Evolutionary conservation across 2,888 invertebrate genomes (phyloP).

Genomic region (Sminthurides aquaticus): DNA sequence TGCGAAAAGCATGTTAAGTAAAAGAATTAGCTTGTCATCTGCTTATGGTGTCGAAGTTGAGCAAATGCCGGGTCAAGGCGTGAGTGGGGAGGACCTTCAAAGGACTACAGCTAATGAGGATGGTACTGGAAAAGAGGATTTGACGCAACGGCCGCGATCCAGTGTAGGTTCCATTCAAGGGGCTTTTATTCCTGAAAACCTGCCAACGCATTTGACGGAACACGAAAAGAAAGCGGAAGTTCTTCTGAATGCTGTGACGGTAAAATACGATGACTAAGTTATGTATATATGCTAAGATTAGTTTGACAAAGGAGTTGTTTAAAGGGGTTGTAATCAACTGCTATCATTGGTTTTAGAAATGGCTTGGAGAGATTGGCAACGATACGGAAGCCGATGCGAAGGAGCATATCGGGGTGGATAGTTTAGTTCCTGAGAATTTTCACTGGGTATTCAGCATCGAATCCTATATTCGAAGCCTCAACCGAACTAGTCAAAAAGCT

Average conservation of each 20-base stretch:
- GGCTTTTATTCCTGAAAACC: neutral
- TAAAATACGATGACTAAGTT: constrained; percentile 6
- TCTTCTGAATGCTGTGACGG: constrained; percentile 16
- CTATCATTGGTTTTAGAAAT: constrained; percentile 14
- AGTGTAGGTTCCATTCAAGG: neutral
- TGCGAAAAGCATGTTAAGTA: neutral
- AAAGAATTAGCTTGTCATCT: constrained; percentile 13
- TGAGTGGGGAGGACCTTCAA: neutral
- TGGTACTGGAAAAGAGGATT: neutral
- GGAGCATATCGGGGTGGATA: neutral
- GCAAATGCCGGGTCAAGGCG: neutral
- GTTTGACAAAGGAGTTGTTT: too few relatives aligned
- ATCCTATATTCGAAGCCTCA: constrained; percentile 39
- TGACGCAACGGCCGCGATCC: neutral
- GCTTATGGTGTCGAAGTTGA: constrained; percentile 10
- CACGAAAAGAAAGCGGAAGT: constrained; percentile 20
- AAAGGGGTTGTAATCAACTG: too few relatives aligned
- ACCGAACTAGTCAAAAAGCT: constrained; percentile 40
- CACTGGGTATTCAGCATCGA: constrained; percentile 43
- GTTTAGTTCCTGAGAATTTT: constrained; percentile 22
- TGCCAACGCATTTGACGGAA: constrained; percentile 11
- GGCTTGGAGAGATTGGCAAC: constrained; percentile 13
- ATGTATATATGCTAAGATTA: too few relatives aligned
- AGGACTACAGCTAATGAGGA: neutral
- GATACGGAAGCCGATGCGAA: neutral